phyloP scores from a whole-genome alignment of 1,140 invertebrate species.

The Melanaphis sacchari region DNA sequence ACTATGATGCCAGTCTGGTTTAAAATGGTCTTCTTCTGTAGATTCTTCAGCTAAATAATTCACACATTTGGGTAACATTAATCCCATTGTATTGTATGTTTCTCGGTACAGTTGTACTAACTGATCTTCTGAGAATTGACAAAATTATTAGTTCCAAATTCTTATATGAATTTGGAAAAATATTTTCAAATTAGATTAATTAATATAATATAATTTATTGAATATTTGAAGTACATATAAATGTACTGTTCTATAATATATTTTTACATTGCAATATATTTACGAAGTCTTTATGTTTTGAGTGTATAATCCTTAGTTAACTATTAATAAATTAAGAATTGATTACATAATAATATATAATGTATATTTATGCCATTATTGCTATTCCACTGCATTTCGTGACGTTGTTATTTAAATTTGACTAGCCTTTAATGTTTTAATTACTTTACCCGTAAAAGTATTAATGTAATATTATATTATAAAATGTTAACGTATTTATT shows the following conservation, averaged over 20 bases:
- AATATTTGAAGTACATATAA: neutral
- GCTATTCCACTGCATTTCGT: neutral
- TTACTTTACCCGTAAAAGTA: neutral
- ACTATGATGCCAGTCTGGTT: constrained; percentile 46
- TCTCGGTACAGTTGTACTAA: constrained; percentile 19
- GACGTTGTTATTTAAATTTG: neutral
- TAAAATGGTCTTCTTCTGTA: constrained; percentile 34
- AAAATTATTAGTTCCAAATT: neutral
- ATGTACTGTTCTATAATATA: neutral
- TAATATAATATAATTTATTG: neutral
- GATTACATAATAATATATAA: neutral
- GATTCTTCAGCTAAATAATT: constrained; percentile 41
- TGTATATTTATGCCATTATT: neutral
- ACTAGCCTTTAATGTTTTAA: neutral
- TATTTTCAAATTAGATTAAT: neutral
- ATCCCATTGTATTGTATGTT: neutral
- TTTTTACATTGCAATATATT: too few species aligned
- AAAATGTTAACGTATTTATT: neutral
- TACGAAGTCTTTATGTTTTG: neutral
- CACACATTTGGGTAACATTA: constrained; percentile 16
- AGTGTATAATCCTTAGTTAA: neutral
- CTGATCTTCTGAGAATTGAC: constrained; percentile 7
- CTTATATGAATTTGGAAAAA: neutral
- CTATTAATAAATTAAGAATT: neutral
- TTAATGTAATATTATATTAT: neutral